A percentile compares a stretch with the other conserved stretches of the same genome.
Conservation (phyloP, 2,888 invertebrate species). For the Taphrorychus bicolor region DNA sequence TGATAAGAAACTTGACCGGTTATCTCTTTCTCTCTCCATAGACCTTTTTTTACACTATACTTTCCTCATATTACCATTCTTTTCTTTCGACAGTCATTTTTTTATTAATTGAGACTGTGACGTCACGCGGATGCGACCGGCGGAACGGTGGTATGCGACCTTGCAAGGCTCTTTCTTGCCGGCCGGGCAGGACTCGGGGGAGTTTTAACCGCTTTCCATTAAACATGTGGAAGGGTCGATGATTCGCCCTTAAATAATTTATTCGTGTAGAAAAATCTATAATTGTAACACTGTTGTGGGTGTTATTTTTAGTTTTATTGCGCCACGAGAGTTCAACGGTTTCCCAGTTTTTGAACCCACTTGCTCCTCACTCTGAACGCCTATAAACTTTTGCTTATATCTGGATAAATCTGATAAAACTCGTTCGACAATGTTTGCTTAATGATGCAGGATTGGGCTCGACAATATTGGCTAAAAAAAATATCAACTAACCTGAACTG, state of each 20-base stretch:
- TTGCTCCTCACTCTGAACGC: neutral
- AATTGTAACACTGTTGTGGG: too few species aligned
- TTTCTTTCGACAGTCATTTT: too few species aligned
- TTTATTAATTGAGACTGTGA: too few species aligned
- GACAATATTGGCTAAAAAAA: neutral
- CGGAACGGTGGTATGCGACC: neutral
- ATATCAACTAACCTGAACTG: too few species aligned
- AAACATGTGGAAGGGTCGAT: too few species aligned
- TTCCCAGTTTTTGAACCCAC: neutral
- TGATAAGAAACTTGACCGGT: constrained; percentile 21
- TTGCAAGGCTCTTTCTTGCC: constrained; percentile 13
- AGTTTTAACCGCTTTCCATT: too few species aligned
- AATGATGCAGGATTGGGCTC: neutral
- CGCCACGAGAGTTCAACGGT: too few species aligned
- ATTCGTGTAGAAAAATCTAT: too few species aligned
- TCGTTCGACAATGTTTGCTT: neutral
- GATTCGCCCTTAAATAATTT: too few species aligned
- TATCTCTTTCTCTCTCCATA: constrained; percentile 10
- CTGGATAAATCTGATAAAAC: neutral
- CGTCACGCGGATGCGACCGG: neutral
- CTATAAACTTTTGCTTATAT: neutral
- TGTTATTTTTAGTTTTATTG: too few species aligned
- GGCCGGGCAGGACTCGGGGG: neutral
- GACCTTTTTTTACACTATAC: neutral
- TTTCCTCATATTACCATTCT: too few species aligned